These are phyloP conservation scores for Nemurella pictetii DNA, from an alignment of 2,888 invertebrate species.

Conservation along the genomic window DNA sequence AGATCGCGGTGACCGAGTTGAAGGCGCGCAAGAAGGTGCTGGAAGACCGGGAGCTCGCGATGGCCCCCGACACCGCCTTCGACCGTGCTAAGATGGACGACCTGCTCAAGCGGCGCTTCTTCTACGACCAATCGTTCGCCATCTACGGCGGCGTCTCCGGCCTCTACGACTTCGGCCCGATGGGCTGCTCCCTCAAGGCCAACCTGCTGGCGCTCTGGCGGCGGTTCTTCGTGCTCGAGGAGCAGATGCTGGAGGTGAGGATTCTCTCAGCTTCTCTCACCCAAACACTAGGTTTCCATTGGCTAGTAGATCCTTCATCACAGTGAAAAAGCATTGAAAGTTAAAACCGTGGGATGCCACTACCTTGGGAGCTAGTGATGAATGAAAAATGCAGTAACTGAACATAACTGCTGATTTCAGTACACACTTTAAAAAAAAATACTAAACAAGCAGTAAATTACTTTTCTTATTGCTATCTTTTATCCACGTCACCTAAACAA, in stretches of 20 bases:
- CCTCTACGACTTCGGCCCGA: slow-evolving; percentile 98
- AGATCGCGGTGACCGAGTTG: slow-evolving; percentile 91
- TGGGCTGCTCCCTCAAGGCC: slow-evolving; percentile 97
- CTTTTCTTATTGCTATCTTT: too few relatives aligned
- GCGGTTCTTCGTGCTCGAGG: slow-evolving; percentile 93
- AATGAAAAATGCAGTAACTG: too few relatives aligned
- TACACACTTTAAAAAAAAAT: too few relatives aligned
- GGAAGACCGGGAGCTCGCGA: slow-evolving; percentile 88
- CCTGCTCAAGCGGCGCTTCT: slow-evolving; percentile 93
- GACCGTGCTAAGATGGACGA: slow-evolving; percentile 96
- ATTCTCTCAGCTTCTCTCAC: too few relatives aligned
- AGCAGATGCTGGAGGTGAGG: slow-evolving; percentile 94
- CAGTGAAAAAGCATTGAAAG: too few relatives aligned
- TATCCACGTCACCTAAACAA: too few relatives aligned
- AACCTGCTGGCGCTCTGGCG: slow-evolving; percentile 94
- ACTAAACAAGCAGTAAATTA: too few relatives aligned
- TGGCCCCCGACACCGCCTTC: slow-evolving; percentile 74
- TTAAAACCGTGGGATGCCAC: too few relatives aligned
- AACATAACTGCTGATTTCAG: too few relatives aligned
- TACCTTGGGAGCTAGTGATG: too few relatives aligned
- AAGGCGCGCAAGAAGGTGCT: slow-evolving; percentile 86
- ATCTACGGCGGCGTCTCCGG: slow-evolving; percentile 91
- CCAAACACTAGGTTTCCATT: too few relatives aligned
- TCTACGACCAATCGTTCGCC: slow-evolving; percentile 97
- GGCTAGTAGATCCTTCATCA: too few relatives aligned